Base-by-base conservation (phyloP, 64 coral and sea anemone genomes). In the Dendrophyllia cribrosa region DNA sequence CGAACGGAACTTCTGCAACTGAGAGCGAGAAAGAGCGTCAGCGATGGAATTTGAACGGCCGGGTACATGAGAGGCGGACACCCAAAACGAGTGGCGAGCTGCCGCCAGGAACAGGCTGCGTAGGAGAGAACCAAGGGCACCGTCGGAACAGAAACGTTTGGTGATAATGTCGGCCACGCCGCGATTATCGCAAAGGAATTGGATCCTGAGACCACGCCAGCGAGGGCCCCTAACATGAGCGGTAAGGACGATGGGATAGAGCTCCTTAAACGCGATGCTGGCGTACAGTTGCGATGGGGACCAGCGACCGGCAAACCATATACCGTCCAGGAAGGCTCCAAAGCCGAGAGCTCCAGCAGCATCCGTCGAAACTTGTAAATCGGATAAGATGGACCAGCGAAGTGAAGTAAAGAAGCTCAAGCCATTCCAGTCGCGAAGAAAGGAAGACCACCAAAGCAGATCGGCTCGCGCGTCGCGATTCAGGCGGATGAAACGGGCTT, bases 261-360 rank as follows among this genome's bases (percentile, higher is more conserved):
- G 82, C 20, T 92, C 70, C n/a, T 87, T 92, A 16, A 59, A 86
- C 0, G 58, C 89, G 26, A 91, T 91, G 51, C 10, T 23, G 3
- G 43, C 50, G 25, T 15, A 9, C 64, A 45, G 2, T 9, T 91
- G 77, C 6, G 10, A 4, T 11, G 61, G 63, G n/a, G 59, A 56
- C 78, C 78, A 91, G 25, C 58, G 44, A 7, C 14, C 81, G 1
- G 51, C 8, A 23, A 92, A 85, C 51, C 90, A 86, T 3, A 46
- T 13, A 2, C 66, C 26, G 52, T 65, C 6, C 10, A 56, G 23
- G 43, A 74, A 75, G 3, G 59, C 79, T 5, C 89, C 79, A 51
- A 11, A 91, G 13, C 79, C 89, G 4, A 71, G 2, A 4, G 79
- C 47, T 0, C 79, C 90, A 24, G 79, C 48, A 7, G 79, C 79